Evolutionary conservation across 2,888 invertebrate genomes (phyloP).

Genomic region (Junonia oenone): DNA sequence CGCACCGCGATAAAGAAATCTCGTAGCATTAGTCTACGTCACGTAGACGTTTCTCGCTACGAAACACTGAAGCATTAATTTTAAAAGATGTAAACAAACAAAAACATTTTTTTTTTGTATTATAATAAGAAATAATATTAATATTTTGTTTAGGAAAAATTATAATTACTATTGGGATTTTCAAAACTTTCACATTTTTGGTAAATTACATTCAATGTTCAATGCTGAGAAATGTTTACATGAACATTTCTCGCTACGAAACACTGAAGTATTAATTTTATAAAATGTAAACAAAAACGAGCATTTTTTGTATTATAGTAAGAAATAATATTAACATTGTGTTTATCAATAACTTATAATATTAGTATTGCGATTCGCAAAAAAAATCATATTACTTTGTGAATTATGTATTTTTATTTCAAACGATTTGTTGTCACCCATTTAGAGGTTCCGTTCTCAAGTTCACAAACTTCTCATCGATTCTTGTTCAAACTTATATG

Average conservation of each 20-base stretch:
- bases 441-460: not conserved
- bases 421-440: no score
- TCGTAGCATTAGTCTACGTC: conserved; percentile 14
- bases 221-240: no score
- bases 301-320: not conserved
- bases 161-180: no score
- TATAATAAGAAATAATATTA: not conserved
- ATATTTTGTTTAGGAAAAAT: no score
- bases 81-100: not conserved
- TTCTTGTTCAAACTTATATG: not conserved
- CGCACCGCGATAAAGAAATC: conserved; percentile 6
- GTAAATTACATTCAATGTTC: no score
- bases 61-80: not conserved
- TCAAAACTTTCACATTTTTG: no score
- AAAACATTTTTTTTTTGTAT: not conserved
- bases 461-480: not conserved
- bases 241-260: not conserved
- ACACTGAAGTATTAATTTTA: not conserved
- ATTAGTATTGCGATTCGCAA: no score
- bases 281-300: not conserved
- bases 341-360: no score
- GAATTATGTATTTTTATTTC: no score
- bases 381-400: no score
- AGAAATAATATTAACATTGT: not conserved
- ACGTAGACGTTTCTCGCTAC: not conserved